These are phyloP conservation scores for Etia nguti DNA, from an alignment of 2,113 vertebrate species.

Conservation along the genomic window DNA sequence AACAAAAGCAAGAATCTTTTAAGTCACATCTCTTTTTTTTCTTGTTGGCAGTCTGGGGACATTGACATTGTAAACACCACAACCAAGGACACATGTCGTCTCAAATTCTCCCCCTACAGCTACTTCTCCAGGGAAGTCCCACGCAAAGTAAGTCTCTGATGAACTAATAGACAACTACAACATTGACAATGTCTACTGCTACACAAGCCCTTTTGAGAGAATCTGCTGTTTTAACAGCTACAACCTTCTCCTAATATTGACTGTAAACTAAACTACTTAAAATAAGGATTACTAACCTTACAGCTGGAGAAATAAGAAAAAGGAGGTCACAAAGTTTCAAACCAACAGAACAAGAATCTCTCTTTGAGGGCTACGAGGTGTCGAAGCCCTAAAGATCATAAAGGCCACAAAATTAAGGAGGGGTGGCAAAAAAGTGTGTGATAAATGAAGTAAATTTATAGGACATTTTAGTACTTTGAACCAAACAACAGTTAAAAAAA, in stretches of 20 bases:
- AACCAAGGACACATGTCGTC: slow-evolving; percentile 89
- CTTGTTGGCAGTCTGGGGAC: slow-evolving; percentile 82
- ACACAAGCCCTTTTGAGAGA: background rate
- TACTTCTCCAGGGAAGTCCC: slow-evolving; percentile 94
- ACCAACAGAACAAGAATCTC: background rate
- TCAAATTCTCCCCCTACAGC: slow-evolving; percentile 95
- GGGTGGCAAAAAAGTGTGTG: background rate
- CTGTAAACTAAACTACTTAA: background rate
- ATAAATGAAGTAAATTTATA: background rate
- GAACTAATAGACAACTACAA: background rate
- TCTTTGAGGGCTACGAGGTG: background rate
- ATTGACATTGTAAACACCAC: slow-evolving; percentile 90
- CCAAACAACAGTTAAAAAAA: background rate
- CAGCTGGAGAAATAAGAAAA: background rate
- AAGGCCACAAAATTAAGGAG: background rate
- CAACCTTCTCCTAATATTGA: background rate
- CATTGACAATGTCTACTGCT: background rate
- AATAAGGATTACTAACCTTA: background rate
- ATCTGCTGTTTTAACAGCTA: background rate
- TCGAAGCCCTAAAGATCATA: background rate
- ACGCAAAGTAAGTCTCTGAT: slow-evolving; percentile 79
- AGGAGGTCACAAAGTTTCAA: background rate
- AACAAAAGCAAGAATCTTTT: background rate
- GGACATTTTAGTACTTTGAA: background rate
- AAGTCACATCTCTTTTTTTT: background rate